Evolutionary conservation across 2,797 vertebrate genomes (phyloP).

Genomic region (Podargus strigoides): DNA sequence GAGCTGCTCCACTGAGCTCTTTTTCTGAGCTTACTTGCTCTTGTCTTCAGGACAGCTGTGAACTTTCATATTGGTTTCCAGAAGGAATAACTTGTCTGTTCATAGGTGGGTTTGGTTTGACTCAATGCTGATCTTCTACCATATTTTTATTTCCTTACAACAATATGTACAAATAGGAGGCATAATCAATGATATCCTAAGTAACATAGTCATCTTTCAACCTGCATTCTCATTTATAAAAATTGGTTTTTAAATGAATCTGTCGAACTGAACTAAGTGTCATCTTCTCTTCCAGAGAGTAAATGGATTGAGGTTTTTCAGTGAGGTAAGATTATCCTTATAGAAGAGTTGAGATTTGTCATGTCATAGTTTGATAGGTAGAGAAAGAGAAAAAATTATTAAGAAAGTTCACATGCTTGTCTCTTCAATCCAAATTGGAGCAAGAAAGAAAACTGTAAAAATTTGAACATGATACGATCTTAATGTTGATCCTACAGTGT

Average conservation of each 20-base stretch:
- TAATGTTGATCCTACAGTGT: not conserved
- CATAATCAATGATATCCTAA: not conserved
- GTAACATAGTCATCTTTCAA: not conserved
- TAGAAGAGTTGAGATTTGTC: not conserved
- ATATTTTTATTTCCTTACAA: not conserved
- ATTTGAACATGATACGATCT: not conserved
- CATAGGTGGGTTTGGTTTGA: not conserved
- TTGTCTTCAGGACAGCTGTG: not conserved
- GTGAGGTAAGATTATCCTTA: not conserved
- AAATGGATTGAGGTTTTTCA: not conserved
- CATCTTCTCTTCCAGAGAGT: not conserved
- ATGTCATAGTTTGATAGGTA: not conserved
- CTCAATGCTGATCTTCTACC: not conserved
- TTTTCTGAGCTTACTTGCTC: not conserved
- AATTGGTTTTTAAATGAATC: not conserved
- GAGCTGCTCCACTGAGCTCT: not conserved
- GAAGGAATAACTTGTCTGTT: not conserved
- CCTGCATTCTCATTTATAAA: not conserved
- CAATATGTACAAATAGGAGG: not conserved
- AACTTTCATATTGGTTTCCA: not conserved
- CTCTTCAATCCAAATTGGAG: not conserved
- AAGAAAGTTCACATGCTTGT: not conserved
- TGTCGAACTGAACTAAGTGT: not conserved
- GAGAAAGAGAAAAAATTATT: not conserved
- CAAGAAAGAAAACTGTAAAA: not conserved